A percentile compares a stretch with the other conserved stretches of the same genome.
Conservation (phyloP, 64 coral and sea anemone genomes). For the Orbicella faveolata region DNA sequence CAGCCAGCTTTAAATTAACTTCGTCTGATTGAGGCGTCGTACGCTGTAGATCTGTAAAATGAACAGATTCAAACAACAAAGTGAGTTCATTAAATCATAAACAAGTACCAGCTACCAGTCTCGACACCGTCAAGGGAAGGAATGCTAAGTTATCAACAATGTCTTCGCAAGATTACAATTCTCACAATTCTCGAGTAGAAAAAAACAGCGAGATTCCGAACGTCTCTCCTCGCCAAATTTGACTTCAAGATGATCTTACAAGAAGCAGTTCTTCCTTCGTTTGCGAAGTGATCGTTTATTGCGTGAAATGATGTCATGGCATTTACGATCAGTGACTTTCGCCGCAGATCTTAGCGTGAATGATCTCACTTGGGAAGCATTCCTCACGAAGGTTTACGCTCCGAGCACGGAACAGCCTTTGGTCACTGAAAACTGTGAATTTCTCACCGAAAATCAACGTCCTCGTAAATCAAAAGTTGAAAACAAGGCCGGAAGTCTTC, state of each 20-base stretch:
- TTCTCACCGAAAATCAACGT: neutral
- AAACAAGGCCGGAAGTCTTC: constrained; percentile 7
- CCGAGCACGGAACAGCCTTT: neutral
- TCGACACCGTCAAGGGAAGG: neutral
- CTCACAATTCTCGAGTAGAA: constrained; percentile 13
- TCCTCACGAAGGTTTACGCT: constrained; percentile 13
- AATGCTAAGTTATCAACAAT: constrained; percentile 4
- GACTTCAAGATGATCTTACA: constrained; percentile 54
- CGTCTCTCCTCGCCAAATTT: constrained; percentile 27
- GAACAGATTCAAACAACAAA: constrained; percentile 48
- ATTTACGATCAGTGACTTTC: constrained; percentile 43
- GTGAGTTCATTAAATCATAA: constrained; percentile 39
- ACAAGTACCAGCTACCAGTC: constrained; percentile 39
- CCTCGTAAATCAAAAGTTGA: neutral
- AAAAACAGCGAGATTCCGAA: neutral
- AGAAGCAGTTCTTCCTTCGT: constrained; percentile 28
- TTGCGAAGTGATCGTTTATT: constrained; percentile 54
- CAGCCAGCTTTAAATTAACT: constrained; percentile 25
- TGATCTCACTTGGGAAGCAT: constrained; percentile 68
- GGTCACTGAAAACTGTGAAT: neutral
- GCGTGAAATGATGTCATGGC: constrained; percentile 81
- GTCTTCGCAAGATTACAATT: neutral
- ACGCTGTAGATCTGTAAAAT: constrained; percentile 41
- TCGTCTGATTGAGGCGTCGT: neutral
- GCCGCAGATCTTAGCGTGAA: constrained; percentile 28